Evolutionary conservation across 2,113 vertebrate species (phyloP).

Genomic region (Sitta europaea): DNA sequence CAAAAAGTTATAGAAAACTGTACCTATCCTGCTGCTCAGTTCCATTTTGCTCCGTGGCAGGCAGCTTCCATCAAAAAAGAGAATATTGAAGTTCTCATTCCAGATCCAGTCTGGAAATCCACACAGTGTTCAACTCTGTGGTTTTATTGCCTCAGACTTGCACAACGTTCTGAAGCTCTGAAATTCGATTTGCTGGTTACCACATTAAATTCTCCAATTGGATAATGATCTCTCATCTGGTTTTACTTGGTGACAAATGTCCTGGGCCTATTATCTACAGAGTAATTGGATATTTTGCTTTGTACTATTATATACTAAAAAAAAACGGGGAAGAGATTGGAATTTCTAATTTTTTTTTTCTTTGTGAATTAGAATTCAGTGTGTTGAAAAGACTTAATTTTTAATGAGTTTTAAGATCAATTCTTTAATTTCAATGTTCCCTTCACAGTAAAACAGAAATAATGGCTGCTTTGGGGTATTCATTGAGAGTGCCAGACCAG

Average conservation of each 20-base stretch:
- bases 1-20: neutral
- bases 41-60: neutral
- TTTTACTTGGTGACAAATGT: neutral
- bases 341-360: neutral
- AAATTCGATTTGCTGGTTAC: neutral
- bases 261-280: neutral
- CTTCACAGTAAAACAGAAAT: neutral
- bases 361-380: neutral
- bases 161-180: neutral
- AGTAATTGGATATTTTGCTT: neutral
- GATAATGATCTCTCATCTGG: neutral
- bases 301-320: neutral
- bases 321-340: neutral
- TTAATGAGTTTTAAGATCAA: neutral
- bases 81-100: neutral
- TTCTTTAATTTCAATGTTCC: neutral
- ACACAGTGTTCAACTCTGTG: fast-evolving
- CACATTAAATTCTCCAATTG: neutral
- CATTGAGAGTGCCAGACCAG: neutral
- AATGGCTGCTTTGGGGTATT: neutral
- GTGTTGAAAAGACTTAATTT: neutral
- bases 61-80: neutral
- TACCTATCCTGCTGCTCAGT: neutral
- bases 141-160: neutral
- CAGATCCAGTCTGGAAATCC: neutral